A percentile compares a stretch with the other conserved stretches of the same genome.
Conservation (phyloP, 2,113 vertebrate species). For the Epinephelus moara region DNA sequence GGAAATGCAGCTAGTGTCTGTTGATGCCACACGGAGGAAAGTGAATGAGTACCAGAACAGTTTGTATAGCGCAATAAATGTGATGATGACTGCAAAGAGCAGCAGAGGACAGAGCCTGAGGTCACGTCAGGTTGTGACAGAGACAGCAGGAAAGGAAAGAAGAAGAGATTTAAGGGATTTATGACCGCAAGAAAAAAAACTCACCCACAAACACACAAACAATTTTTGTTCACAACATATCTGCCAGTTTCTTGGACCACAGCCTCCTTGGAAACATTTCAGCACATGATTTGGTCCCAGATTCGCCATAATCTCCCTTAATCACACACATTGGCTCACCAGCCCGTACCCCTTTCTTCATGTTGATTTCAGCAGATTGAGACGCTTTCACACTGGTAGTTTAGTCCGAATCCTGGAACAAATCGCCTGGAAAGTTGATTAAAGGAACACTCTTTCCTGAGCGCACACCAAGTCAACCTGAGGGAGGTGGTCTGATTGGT, state of each 20-base stretch:
- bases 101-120: conserved; percentile 28
- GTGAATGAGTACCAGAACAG: neutral
- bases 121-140: conserved; percentile 41
- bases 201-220: conserved; percentile 32
- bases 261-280: conserved; percentile 39
- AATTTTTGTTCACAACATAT: conserved; percentile 20
- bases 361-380: conserved; percentile 55
- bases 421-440: neutral
- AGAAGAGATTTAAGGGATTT: conserved; percentile 9
- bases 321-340: conserved; percentile 39
- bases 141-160: conserved; percentile 39
- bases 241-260: conserved; percentile 33
- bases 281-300: conserved; percentile 59
- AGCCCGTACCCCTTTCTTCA: conserved; percentile 25
- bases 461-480: neutral
- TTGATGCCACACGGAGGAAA: conserved; percentile 30
- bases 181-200: conserved; percentile 2
- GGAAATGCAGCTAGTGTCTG: conserved; percentile 60
- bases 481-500: neutral
- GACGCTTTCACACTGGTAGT: conserved; percentile 67
- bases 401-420: neutral
- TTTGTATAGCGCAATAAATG: conserved; percentile 23
- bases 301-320: conserved; percentile 56
- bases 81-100: conserved; percentile 34
- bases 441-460: neutral